Evolutionary conservation across 2,888 invertebrate genomes (phyloP), one percentile per base, ranked within the genome.

Genomic region (Lasius platythorax): DNA sequence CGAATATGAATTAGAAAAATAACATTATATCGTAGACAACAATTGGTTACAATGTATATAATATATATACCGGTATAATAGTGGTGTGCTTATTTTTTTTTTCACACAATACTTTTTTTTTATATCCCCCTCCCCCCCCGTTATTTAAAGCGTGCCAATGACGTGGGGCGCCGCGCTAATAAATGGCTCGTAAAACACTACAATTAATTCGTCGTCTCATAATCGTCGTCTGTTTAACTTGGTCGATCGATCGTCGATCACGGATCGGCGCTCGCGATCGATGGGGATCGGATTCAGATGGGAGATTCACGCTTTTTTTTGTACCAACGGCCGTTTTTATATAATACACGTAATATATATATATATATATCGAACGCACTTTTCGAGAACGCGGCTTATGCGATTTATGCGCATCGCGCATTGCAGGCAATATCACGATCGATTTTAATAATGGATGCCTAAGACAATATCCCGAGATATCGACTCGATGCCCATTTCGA

Each of bases 1-100:
- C 93, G 92, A 95, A 95, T 94, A 93, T 94, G 94, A 94, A 95
- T 95, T 95, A 95, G 94, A 95, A 95, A 95, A 95, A 95, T 95
- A 95, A 94, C 94, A 93, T 94, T 94, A 93, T 95, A 94, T 94
- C 91, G 94, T 94, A 94, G 94, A 95, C 94, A 94, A 95, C 95
- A 94, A 94, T 93, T 85, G 94, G 91, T 95, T 94, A 94, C 92
- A 94, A 92, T 92, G 91, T 93, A 87, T 92, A 93, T 89, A 89
- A 90, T 88, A 90, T 88, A 53, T 53, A 90, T 92, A 91, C 88
- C 88, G 88, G 88, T 90, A 23, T 23, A 90, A 91, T 92, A 90
- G 86, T 90, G 78, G 53, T 78, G 78, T 78, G 87, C 83, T 85
- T 83, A 68, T 87, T 86, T 84, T 53, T 53, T 53, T 46, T 15